phyloP scores from a whole-genome alignment of 64 coral and sea anemone genomes.

The Pocillopora verrucosa region DNA sequence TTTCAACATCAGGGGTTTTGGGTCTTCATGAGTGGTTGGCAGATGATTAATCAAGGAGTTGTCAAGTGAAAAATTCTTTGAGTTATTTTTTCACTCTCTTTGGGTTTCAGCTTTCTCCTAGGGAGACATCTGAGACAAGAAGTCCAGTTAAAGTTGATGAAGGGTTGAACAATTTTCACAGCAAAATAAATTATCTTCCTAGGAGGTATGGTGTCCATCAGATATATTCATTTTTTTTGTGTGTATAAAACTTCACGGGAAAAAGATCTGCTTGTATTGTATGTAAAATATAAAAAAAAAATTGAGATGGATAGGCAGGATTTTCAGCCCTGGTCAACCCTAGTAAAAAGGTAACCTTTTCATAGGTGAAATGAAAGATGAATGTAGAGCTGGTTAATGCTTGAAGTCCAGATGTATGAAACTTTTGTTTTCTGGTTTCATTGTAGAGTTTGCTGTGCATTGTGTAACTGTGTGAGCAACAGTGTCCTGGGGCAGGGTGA shows the following conservation, averaged over 20 bases:
- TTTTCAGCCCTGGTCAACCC: too few relatives aligned
- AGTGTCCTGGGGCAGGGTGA: constrained; percentile 78
- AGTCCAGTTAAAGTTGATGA: neutral
- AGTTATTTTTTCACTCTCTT: neutral
- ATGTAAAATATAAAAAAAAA: too few relatives aligned
- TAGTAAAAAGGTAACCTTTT: too few relatives aligned
- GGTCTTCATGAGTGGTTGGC: too few relatives aligned
- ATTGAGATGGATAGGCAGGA: too few relatives aligned
- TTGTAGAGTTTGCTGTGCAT: constrained; percentile 71
- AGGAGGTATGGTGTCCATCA: neutral
- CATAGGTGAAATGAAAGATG: too few relatives aligned
- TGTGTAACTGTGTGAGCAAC: constrained; percentile 77
- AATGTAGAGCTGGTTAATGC: neutral
- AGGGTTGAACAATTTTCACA: neutral
- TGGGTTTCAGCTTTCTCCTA: constrained; percentile 31
- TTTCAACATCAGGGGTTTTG: too few relatives aligned
- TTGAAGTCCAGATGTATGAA: neutral
- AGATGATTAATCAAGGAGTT: neutral
- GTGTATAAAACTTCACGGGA: too few relatives aligned
- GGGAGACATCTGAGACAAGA: constrained; percentile 1
- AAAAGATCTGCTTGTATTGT: too few relatives aligned
- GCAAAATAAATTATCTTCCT: neutral
- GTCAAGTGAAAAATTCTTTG: neutral
- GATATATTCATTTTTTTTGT: neutral
- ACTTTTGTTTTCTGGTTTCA: neutral